Evolutionary conservation across 2,888 invertebrate species (phyloP).

Genomic region (Trissoscelio sp.): DNA sequence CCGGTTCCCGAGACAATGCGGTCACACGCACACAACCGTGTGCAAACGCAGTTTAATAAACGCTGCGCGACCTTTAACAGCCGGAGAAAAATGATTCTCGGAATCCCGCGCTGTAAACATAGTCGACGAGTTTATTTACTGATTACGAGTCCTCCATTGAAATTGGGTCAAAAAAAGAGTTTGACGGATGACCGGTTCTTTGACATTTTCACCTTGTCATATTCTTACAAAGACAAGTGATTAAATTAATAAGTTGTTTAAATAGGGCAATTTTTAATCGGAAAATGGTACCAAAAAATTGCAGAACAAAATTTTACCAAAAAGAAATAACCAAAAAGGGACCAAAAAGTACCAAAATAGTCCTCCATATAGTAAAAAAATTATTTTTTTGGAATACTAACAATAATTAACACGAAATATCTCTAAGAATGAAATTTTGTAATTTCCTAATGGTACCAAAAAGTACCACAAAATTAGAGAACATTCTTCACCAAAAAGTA

Average conservation of each 20-base stretch:
- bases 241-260: background rate
- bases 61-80: constrained; percentile 60
- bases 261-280: background rate
- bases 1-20: constrained; percentile 74
- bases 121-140: constrained; percentile 35
- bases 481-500: too few relatives aligned
- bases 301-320: too few relatives aligned
- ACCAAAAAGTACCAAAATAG: too few relatives aligned
- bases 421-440: too few relatives aligned
- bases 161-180: constrained; percentile 39
- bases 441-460: too few relatives aligned
- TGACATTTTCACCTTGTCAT: constrained; percentile 1
- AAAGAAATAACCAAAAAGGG: too few relatives aligned
- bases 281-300: too few relatives aligned
- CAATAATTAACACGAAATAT: too few relatives aligned
- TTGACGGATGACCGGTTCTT: constrained; percentile 9
- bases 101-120: constrained; percentile 33
- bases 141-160: constrained; percentile 33
- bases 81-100: constrained; percentile 47
- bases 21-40: constrained; percentile 60
- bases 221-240: background rate
- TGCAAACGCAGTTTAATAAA: constrained; percentile 45
- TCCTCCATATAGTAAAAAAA: too few relatives aligned
- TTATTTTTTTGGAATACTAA: too few relatives aligned
- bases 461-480: too few relatives aligned